Conservation (phyloP, 1,140 invertebrate genomes). For the Megalopta genalis region DNA sequence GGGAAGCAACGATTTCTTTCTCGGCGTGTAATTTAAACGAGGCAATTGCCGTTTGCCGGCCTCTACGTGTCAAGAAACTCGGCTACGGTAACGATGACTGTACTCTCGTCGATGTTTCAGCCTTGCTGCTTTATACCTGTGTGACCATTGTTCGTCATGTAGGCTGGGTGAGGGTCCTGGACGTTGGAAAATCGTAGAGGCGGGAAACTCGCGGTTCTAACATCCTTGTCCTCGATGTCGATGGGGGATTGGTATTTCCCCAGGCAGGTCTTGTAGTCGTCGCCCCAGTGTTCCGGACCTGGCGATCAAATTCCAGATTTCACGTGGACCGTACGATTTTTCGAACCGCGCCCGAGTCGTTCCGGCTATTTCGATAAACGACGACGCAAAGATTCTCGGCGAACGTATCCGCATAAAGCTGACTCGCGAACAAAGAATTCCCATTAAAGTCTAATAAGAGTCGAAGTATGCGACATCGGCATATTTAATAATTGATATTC, state of each 20-base stretch:
- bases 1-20: too few species aligned
- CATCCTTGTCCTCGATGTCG: conserved; percentile 87
- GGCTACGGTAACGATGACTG: background rate
- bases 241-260: conserved; percentile 92
- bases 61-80: background rate
- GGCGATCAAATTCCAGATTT: background rate
- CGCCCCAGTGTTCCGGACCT: conserved; percentile 87
- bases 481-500: too few species aligned
- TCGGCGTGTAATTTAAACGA: too few species aligned
- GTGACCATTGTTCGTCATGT: conserved; percentile 88
- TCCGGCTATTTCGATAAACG: too few species aligned
- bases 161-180: conserved; percentile 79
- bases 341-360: too few species aligned
- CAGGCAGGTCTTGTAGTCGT: conserved; percentile 84
- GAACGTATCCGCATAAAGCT: too few species aligned
- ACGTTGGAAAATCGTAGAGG: conserved; percentile 82
- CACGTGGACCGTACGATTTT: too few species aligned
- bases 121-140: conserved; percentile 81
- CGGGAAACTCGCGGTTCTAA: conserved; percentile 81
- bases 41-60: too few species aligned
- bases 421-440: too few species aligned
- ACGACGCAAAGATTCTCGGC: too few species aligned
- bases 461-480: too few species aligned
- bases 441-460: too few species aligned
- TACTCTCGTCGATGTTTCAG: conserved; percentile 6